These are phyloP conservation scores for Orthosia incerta DNA, from an alignment of 2,888 invertebrate species.

Conservation along the genomic window DNA sequence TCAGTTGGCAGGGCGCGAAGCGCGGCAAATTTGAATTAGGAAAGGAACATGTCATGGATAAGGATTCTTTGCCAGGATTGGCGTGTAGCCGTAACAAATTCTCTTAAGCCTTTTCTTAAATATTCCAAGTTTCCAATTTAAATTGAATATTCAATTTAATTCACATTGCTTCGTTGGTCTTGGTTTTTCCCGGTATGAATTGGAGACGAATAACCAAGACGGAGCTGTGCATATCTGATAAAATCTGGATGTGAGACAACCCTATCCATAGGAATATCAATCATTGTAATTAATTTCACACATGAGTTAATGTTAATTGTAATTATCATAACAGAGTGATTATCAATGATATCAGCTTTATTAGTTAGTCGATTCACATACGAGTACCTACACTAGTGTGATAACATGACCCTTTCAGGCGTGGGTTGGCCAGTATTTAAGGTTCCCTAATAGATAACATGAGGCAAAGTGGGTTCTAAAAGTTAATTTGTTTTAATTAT, in stretches of 20 bases:
- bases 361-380: conserved; percentile 24
- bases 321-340: conserved; percentile 33
- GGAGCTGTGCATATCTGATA: too few relatives aligned
- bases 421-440: not conserved
- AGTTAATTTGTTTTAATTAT: conserved; percentile 22
- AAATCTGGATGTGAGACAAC: conserved; percentile 14
- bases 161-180: too few relatives aligned
- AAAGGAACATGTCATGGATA: too few relatives aligned
- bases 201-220: too few relatives aligned
- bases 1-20: too few relatives aligned
- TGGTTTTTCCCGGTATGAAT: too few relatives aligned
- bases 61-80: too few relatives aligned
- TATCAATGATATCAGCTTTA: conserved; percentile 42
- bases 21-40: too few relatives aligned
- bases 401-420: not conserved
- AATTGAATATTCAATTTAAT: too few relatives aligned
- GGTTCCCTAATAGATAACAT: conserved; percentile 14
- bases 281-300: conserved; percentile 61
- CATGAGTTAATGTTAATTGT: conserved; percentile 33
- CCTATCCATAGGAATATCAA: conserved; percentile 42
- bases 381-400: not conserved
- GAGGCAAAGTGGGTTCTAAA: not conserved
- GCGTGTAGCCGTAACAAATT: too few relatives aligned
- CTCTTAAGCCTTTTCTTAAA: too few relatives aligned
- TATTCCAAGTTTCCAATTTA: too few relatives aligned